Percentiles rank a stretch among this genome's conserved stretches.
Evolutionary conservation across 2,113 vertebrate genomes (phyloP).

Genomic region (Brachirus orientalis): DNA sequence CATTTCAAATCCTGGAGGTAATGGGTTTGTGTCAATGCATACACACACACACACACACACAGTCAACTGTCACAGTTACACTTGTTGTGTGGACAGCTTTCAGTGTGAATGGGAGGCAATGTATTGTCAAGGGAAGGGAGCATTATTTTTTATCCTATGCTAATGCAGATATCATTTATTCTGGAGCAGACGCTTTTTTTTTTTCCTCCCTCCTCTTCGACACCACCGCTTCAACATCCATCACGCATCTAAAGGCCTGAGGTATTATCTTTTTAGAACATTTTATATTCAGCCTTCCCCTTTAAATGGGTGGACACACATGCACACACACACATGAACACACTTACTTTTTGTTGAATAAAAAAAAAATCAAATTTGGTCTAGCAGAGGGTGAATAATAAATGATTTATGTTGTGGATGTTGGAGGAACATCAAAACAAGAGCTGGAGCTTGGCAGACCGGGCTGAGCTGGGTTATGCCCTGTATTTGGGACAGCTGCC

Average conservation of each 20-base stretch:
- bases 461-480: slow-evolving; percentile 56
- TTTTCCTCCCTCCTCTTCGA: slow-evolving; percentile 20
- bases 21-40: slow-evolving; percentile 31
- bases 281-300: slow-evolving; percentile 53
- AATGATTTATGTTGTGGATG: slow-evolving; percentile 73
- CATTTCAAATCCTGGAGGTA: slow-evolving; percentile 28
- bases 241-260: slow-evolving; percentile 47
- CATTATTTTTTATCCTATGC: slow-evolving; percentile 49
- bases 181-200: slow-evolving; percentile 40
- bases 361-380: slow-evolving; percentile 66
- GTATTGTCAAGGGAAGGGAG: slow-evolving; percentile 54
- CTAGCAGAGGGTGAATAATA: slow-evolving; percentile 74
- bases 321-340: slow-evolving; percentile 6
- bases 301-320: slow-evolving; percentile 38
- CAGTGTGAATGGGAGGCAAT: slow-evolving; percentile 49
- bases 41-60: background rate
- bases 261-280: slow-evolving; percentile 56
- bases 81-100: slow-evolving; percentile 50
- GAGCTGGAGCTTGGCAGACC: slow-evolving; percentile 63
- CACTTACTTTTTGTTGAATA: slow-evolving; percentile 61
- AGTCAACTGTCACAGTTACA: slow-evolving; percentile 19
- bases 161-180: slow-evolving; percentile 66
- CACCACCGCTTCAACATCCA: slow-evolving; percentile 46
- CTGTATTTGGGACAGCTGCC: slow-evolving; percentile 64
- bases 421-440: slow-evolving; percentile 76